A percentile compares a stretch with the other conserved stretches of the same genome.
phyloP scores from a whole-genome alignment of 2,113 vertebrate genomes.

The Gallinago jamesoni region DNA sequence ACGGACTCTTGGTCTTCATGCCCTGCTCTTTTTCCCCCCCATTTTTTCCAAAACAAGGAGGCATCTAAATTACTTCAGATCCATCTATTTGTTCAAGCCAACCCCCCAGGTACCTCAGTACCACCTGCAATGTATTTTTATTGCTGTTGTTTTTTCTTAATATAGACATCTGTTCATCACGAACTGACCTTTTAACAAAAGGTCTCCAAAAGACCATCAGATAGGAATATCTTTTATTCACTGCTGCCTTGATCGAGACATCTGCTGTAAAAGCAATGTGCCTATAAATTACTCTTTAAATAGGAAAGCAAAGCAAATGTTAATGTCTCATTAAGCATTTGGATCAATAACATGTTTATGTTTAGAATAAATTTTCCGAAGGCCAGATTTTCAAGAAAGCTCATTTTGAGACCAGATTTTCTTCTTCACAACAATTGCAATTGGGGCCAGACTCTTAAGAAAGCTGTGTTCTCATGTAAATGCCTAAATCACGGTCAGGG shows the following conservation, averaged over 20 bases:
- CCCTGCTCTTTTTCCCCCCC: neutral
- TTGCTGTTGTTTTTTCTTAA: neutral
- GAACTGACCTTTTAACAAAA: conserved; percentile 4
- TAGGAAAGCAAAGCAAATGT: neutral
- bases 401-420: conserved; percentile 1
- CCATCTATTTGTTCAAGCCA: neutral
- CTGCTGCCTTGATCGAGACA: neutral
- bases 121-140: neutral
- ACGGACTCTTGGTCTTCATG: neutral
- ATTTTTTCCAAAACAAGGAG: neutral
- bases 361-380: conserved; percentile 18
- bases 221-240: neutral
- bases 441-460: neutral
- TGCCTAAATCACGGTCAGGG: neutral
- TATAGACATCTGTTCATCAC: neutral
- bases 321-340: neutral
- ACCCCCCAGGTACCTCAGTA: neutral
- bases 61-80: neutral
- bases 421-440: neutral
- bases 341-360: neutral
- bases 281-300: neutral
- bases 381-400: neutral
- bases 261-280: neutral
- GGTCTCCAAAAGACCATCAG: neutral
- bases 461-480: neutral